Evolutionary conservation across 2,888 invertebrate genomes (phyloP).

Genomic region (Sphecodes monilicornis): DNA sequence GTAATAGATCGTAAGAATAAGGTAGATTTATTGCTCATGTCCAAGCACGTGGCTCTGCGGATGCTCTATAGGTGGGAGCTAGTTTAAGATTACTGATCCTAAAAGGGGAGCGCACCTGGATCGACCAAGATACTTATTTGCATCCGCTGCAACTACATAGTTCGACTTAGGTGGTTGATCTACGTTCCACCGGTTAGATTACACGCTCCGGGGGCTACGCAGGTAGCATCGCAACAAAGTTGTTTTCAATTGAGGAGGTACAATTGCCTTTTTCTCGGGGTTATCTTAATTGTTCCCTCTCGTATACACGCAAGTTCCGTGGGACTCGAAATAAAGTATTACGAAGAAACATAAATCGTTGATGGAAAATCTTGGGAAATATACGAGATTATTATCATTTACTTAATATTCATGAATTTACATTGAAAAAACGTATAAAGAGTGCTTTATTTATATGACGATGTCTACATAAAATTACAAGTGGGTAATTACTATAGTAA

Average conservation of each 20-base stretch:
- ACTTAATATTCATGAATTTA: not conserved
- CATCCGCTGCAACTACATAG: constrained; percentile 57
- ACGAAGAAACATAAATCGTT: not conserved
- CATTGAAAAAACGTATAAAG: not conserved
- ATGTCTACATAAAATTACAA: not conserved
- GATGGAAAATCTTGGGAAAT: not conserved
- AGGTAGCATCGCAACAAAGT: constrained; percentile 42
- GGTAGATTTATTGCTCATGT: constrained; percentile 13
- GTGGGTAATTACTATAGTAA: no score
- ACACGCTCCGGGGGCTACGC: constrained; percentile 28
- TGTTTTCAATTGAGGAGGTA: constrained; percentile 32
- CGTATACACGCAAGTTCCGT: not conserved
- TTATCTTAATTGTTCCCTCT: constrained; percentile 33
- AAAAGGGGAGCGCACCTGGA: constrained; percentile 69
- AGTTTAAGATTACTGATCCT: constrained; percentile 66
- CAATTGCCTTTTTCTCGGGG: constrained; percentile 15
- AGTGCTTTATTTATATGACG: not conserved
- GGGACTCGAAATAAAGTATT: not conserved
- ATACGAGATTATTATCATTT: not conserved
- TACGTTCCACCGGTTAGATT: constrained; percentile 30
- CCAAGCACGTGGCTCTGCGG: constrained; percentile 53
- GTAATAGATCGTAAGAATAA: constrained; percentile 27
- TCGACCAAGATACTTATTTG: constrained; percentile 68
- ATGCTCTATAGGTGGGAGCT: constrained; percentile 48
- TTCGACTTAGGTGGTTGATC: constrained; percentile 47